Evolutionary conservation across 2,888 invertebrate genomes (phyloP), one percentile per base, ranked within the genome.

Genomic region (Lasioglossum marginatum): DNA sequence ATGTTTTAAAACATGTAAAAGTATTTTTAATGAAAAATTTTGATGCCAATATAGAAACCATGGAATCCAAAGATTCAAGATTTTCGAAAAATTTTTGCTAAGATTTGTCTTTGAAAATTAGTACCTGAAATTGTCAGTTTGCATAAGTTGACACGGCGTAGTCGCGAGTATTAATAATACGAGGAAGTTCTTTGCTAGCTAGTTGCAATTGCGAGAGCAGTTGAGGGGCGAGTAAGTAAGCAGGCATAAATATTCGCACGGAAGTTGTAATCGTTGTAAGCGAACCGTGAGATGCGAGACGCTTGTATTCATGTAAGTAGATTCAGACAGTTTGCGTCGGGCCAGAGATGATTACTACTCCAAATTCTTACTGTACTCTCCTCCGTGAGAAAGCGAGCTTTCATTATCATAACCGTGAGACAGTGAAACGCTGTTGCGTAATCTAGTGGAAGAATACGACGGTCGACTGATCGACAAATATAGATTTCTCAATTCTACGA

Each of bases 211-310:
- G 27, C 60, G 27, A 12, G 27, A 60, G 16, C 60, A 60, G 27
- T 31, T 4, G 27, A 27, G 60, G 8, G 1, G 6, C 66, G 31
- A 34, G 34, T 34, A 66, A 66, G 66, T 19, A 4, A 34, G 63
- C 27, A 19, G 34, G 34, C 31, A 66, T 34, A 66, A 66, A 66
- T 66, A 66, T 66, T 66, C 66, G 19, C 34, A 19, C 2, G 34
- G 66, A 66, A 66, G 34, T 66, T 66, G 34, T 66, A 66, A 66
- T 66, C 19, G 66, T 4, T 34, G 66, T 34, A 34, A 66, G 66
- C 66, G 66, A 34, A 66, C 19, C 66, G 19, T 66, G 34, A 34
- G 19, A 66, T 3, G 66, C 19, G 16, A 45, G 45, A 66, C 19
- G 19, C 34, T 34, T 34, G 31, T 34, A 66, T 34, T 66, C 34